phyloP scores from a whole-genome alignment of 2,888 invertebrate genomes.

The Uloborus plumipes region DNA sequence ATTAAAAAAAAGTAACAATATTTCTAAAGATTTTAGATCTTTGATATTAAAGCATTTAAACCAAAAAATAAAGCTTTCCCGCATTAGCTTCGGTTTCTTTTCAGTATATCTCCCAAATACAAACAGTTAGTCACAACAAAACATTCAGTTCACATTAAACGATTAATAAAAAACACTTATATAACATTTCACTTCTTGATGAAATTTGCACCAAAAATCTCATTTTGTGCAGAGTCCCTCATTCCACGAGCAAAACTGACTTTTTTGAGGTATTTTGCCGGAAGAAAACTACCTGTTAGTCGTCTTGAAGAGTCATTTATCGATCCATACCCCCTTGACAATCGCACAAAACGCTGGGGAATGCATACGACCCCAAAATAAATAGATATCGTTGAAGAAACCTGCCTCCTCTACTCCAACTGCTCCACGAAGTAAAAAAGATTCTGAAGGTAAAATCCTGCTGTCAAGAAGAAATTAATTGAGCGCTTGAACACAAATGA shows the following conservation, averaged over 20 bases:
- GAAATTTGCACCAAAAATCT: neutral
- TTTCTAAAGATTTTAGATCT: too few species aligned
- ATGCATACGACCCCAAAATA: conserved; percentile 42
- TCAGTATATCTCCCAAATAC: too few species aligned
- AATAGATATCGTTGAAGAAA: conserved; percentile 52
- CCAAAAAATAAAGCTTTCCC: too few species aligned
- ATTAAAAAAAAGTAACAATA: too few species aligned
- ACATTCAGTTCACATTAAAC: too few species aligned
- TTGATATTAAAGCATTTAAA: too few species aligned
- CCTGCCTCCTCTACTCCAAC: conserved; percentile 5
- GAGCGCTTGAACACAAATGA: conserved; percentile 62
- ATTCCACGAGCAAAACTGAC: conserved; percentile 7
- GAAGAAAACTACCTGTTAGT: conserved; percentile 61
- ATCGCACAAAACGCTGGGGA: conserved; percentile 51
- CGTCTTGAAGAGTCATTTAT: conserved; percentile 58
- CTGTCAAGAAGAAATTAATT: conserved; percentile 63
- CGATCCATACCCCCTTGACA: conserved; percentile 53
- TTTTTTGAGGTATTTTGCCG: conserved; percentile 49
- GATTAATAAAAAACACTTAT: too few species aligned
- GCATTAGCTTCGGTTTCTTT: too few species aligned
- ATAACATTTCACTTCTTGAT: too few species aligned
- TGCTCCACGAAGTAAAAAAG: conserved; percentile 22
- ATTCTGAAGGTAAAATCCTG: conserved; percentile 37
- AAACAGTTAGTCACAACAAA: too few species aligned
- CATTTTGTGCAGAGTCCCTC: conserved; percentile 25